Evolutionary conservation across 2,888 invertebrate genomes (phyloP), one percentile per base, ranked within the genome.

Genomic region (Aproaerema taeniolella): DNA sequence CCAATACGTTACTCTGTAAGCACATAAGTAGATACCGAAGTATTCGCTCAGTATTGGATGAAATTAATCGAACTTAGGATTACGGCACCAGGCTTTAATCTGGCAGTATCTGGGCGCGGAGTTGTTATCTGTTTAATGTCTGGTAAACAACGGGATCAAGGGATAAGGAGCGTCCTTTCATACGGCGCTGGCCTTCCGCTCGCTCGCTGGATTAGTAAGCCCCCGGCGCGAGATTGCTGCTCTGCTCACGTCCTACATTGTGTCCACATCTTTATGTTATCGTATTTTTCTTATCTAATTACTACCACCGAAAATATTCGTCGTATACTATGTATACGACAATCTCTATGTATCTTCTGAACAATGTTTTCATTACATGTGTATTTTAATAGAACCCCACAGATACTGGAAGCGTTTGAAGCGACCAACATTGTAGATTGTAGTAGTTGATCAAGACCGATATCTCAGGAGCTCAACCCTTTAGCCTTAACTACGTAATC

Each of bases 81-180:
- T 85, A 85, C 71, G 70, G 70, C 69, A 68, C 59, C 52, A 51
- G 74, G 80, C 72, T 75, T 71, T 85, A 85, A 83, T 85, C 83
- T 83, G 75, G 69, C 69, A 74, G 75, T 82, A 83, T 85, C 82
- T 68, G 78, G 73, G 80, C 82, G 82, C 71, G 79, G 85, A 85
- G 78, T 85, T 81, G 85, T 83, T 87, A 87, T 87, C 87, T 87
- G 87, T 78, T 87, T 86, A 87, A 87, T 87, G 87, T 87, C 86
- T 87, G 87, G 87, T 87, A 86, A 87, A 87, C 87, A 87, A 86
- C 83, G 69, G 87, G 86, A 85, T 87, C 83, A 86, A 85, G 80
- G 85, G 86, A 86, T 86, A 83, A 83, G 82, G 77, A 75, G 69
- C 75, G 79, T 83, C 85, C 83, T 83, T 80, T 75, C 75, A 79